Conservation (phyloP, 2,113 vertebrate genomes). For the Quiscalus mexicanus region DNA sequence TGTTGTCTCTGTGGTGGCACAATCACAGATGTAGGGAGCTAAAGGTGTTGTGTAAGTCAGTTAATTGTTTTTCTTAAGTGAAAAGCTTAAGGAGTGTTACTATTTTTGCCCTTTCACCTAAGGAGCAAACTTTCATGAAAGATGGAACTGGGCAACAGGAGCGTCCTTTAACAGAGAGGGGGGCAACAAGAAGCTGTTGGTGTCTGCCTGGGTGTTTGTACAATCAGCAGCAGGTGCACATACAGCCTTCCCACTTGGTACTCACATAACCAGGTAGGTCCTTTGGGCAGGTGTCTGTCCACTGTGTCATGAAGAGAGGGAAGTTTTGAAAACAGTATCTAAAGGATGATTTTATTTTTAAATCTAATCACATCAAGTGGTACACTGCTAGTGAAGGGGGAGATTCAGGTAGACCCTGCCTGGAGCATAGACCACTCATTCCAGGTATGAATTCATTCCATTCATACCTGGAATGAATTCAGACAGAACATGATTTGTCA, state of each 20-base stretch:
- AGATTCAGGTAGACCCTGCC: background rate
- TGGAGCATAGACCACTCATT: background rate
- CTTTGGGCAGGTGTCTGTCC: background rate
- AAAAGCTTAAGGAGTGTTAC: background rate
- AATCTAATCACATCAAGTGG: background rate
- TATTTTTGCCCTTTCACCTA: background rate
- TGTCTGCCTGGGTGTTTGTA: background rate
- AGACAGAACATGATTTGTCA: background rate
- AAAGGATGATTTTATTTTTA: background rate
- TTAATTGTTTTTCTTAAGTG: background rate
- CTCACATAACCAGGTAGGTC: background rate
- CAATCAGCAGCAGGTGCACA: background rate
- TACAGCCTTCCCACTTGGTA: background rate
- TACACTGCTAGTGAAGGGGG: background rate
- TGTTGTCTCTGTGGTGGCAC: background rate
- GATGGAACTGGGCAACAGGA: rapidly evolving
- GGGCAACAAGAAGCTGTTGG: background rate
- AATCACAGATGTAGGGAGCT: background rate
- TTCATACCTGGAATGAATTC: background rate
- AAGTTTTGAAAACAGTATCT: background rate
- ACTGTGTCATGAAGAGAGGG: background rate
- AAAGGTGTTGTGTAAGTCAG: background rate
- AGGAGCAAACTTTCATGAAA: background rate
- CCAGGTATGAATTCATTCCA: too few species aligned
- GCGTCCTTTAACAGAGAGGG: background rate